Evolutionary conservation across 2,797 vertebrate genomes (phyloP).

Genomic region (Crypturellus tataupa): DNA sequence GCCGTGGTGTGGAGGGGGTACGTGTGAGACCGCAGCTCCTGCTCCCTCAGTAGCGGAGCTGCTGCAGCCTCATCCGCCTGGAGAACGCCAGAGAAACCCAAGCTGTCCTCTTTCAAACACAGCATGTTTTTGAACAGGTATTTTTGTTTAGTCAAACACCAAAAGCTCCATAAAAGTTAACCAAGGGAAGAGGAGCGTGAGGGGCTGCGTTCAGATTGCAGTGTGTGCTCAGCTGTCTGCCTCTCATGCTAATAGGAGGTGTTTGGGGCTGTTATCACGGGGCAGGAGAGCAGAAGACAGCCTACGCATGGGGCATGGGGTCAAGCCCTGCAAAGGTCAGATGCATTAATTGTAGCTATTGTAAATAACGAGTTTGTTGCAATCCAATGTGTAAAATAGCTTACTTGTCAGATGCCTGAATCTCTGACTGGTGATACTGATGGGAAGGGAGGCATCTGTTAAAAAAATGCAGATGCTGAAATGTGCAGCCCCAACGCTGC

Average conservation of each 20-base stretch:
- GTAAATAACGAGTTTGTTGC: background rate
- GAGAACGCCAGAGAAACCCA: background rate
- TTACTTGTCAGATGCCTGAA: background rate
- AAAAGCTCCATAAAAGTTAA: background rate
- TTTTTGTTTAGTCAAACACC: background rate
- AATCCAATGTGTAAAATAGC: background rate
- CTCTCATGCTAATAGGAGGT: background rate
- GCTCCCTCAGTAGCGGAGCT: accelerated
- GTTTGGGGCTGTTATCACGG: background rate
- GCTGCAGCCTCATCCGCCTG: background rate
- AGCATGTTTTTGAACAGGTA: background rate
- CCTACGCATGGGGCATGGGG: accelerated
- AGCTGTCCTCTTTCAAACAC: background rate
- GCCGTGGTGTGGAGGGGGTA: accelerated
- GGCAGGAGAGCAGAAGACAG: background rate
- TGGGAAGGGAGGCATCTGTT: background rate
- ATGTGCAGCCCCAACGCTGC: background rate
- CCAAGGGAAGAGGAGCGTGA: background rate
- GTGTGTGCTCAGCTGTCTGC: constrained; percentile 48
- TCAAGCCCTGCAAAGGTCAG: background rate
- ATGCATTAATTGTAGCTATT: background rate
- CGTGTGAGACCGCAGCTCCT: background rate
- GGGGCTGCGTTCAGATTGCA: background rate
- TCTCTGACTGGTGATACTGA: background rate
- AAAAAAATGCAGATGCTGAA: background rate